These are phyloP conservation scores for Pararge aegeria DNA, from an alignment of 1,140 invertebrate species.

Conservation along the genomic window DNA sequence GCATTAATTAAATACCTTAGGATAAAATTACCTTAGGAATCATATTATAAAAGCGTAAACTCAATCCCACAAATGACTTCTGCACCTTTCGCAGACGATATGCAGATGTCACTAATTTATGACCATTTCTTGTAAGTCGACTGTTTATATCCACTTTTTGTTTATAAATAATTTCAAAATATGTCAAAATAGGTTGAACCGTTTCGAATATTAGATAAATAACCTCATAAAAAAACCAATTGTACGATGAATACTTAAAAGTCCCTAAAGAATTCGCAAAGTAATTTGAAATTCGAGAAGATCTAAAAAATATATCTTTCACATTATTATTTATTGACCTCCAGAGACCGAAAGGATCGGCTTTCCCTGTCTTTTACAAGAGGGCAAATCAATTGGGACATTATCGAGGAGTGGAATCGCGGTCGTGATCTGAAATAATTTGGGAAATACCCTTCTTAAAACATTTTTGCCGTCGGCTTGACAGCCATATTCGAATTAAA, in stretches of 20 bases:
- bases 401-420: not conserved
- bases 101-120: too few relatives aligned
- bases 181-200: not conserved
- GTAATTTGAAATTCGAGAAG: constrained; percentile 5
- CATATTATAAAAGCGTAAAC: too few relatives aligned
- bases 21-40: too few relatives aligned
- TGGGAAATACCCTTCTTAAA: not conserved
- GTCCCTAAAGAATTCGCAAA: not conserved
- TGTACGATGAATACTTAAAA: not conserved
- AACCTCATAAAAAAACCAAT: not conserved
- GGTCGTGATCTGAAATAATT: not conserved
- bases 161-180: not conserved
- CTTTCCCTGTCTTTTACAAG: not conserved
- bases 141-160: too few relatives aligned
- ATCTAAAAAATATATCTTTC: not conserved
- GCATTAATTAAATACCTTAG: too few relatives aligned
- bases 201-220: not conserved
- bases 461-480: not conserved
- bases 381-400: not conserved
- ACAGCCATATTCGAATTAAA: too few relatives aligned
- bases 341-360: not conserved
- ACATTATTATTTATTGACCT: not conserved
- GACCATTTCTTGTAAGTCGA: too few relatives aligned
- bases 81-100: too few relatives aligned
- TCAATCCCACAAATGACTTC: too few relatives aligned